Base-by-base conservation (phyloP, 53 echinoderm and acorn worm genomes). In the Arbacia lixula region DNA sequence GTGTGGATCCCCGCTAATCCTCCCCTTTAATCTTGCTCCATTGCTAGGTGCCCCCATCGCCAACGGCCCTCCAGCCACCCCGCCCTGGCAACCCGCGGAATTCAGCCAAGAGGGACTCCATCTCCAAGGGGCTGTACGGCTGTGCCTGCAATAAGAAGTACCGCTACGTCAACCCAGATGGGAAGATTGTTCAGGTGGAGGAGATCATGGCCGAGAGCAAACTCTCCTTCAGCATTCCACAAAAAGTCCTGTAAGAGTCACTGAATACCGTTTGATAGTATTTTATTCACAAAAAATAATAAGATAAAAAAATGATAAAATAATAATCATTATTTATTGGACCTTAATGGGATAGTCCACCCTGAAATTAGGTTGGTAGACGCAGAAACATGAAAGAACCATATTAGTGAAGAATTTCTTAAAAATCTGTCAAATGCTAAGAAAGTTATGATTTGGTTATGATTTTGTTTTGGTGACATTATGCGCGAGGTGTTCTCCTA, bases 161-260 rank as follows among this genome's bases (percentile, higher is more conserved):
- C 69, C 85, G 94, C 28, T 87, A 85, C n/a, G 90, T 92, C 39
- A 90, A 91, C 66, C 83, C 83, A 9, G 91, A 89, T 36, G 92
- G 91, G 16, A 89, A 76, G 25, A 85, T 77, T 25, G 76, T 97
- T 2, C 91, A 89, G 49, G 97, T 97, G 49, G 94, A 97, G 66
- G 97, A 97, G 82, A 82, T 87, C 58, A 97, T 97, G 97, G 86
- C 83, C 21, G 97, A 97, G 85, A 91, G 89, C 72, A 89, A 82
- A 72, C 86, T 94, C 11, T 92, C 90, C 22, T 97, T 90, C 81
- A 62, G 84, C 85, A 72, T 94, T 67, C 97, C 97, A 20, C 92
- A 88, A 43, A 86, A 90, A 75, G 92, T 97, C 84, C 76, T 97
- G 97, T 97, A 72, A 97, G 97, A 91, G 27, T 62, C 24, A 14